These are phyloP conservation scores for Hassar affinis DNA, from an alignment of 2,113 vertebrate species.

Conservation along the genomic window DNA sequence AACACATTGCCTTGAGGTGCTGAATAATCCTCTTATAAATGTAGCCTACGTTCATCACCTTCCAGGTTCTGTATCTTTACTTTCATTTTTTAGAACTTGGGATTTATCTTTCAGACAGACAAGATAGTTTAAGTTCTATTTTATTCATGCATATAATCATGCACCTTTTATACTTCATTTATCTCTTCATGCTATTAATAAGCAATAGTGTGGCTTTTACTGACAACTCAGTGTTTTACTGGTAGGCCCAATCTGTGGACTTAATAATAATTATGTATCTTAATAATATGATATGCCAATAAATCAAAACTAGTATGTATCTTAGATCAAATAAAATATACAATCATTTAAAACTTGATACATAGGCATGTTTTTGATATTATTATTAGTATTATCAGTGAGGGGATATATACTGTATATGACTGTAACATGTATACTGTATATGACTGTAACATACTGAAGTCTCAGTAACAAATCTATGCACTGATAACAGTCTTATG, in stretches of 20 bases:
- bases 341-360: background rate
- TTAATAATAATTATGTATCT: background rate
- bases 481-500: background rate
- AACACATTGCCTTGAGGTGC: conserved; percentile 58
- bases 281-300: background rate
- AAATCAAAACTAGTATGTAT: conserved; percentile 6
- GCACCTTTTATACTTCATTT: background rate
- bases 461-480: background rate
- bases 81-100: conserved; percentile 43
- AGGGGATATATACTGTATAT: background rate
- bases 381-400: background rate
- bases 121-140: conserved; percentile 5
- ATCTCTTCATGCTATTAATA: background rate
- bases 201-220: background rate
- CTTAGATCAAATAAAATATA: background rate
- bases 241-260: background rate
- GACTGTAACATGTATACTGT: conserved; percentile 34
- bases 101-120: conserved; percentile 42
- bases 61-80: conserved; percentile 37
- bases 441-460: too few relatives aligned
- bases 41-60: conserved; percentile 57
- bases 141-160: background rate
- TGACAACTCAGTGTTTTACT: background rate
- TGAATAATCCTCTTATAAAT: conserved; percentile 71
- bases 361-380: background rate